These are phyloP conservation scores for Atta cephalotes DNA, from an alignment of 1,140 invertebrate species.

Conservation along the genomic window DNA sequence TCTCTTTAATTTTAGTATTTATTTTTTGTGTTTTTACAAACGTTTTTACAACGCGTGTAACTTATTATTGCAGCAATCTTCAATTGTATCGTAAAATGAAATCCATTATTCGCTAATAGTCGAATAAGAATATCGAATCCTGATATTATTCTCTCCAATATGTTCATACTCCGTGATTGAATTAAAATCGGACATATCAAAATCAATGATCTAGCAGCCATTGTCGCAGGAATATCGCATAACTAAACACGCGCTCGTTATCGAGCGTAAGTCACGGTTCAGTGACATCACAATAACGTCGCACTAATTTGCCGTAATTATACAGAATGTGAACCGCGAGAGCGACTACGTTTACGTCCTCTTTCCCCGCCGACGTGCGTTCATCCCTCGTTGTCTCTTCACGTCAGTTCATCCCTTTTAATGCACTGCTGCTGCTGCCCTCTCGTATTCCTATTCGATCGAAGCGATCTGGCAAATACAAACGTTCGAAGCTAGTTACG, in stretches of 20 bases:
- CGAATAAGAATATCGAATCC: not conserved
- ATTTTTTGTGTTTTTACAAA: no score
- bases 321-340: constrained; percentile 55
- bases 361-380: not conserved
- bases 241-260: constrained; percentile 51
- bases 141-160: no score
- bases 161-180: not conserved
- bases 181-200: constrained; percentile 4
- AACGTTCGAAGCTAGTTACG: not conserved
- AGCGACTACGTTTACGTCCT: not conserved
- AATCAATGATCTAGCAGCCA: constrained; percentile 1
- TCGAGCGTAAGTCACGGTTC: constrained; percentile 40
- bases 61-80: no score
- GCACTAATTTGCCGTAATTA: constrained; percentile 57
- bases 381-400: not conserved
- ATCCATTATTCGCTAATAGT: not conserved
- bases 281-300: constrained; percentile 11
- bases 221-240: constrained; percentile 30
- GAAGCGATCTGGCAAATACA: constrained; percentile 17
- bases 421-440: not conserved
- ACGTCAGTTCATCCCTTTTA: constrained; percentile 34
- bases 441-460: not conserved
- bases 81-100: not conserved
- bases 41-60: no score
- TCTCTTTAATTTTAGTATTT: no score